Base-by-base conservation (phyloP, 2,797 vertebrate genomes). In the Phoxinus dragarum region DNA sequence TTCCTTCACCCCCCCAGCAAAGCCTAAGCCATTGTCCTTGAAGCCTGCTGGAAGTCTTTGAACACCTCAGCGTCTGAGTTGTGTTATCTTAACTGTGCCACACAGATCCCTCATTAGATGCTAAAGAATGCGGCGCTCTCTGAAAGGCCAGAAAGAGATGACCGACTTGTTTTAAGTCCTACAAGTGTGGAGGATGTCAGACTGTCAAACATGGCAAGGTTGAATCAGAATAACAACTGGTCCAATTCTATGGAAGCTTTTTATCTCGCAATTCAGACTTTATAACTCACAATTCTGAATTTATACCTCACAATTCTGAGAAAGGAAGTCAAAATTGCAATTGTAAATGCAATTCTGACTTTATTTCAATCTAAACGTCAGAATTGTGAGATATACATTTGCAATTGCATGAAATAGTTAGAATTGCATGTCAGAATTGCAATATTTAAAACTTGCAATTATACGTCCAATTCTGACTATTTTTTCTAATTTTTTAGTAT, bases 61-160 rank as follows among this genome's bases (percentile, higher is more conserved):
- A 64, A 88, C 42, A 36, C 7, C 5, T 42, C 42, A 72, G 34
- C 3, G 9, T 52, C 67, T 72, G 69, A 80, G 52, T 74, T 66
- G 23, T 61, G 21, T 85, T 54, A 17, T 66, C 31, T 79, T 8
- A 69, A 36, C 49, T 27, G 11, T 73, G 27, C 10, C 56, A 61
- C 1, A 82, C 17, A 47, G 52, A n/a, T 76, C 59, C 80, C 76
- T 79, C 44, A 59, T 52, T 78, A 42, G 59, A 31, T 56, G 38
- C 61, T 47, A 74, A 52, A 38, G 31, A 76, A 88, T 36, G 73
- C 27, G 71, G 36, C 2, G 19, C 56, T 67, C 27, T 80, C 8
- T n/a, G 5, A 52, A 71, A 66, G 23, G 52, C 12, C 52, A 10
- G 67, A 34, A 61, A 67, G 11, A 40, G 40, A 23, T 83, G 59